Percentiles rank a stretch among this genome's conserved stretches.
Conservation (phyloP, 2,797 vertebrate species). For the Poeciliopsis infans region DNA sequence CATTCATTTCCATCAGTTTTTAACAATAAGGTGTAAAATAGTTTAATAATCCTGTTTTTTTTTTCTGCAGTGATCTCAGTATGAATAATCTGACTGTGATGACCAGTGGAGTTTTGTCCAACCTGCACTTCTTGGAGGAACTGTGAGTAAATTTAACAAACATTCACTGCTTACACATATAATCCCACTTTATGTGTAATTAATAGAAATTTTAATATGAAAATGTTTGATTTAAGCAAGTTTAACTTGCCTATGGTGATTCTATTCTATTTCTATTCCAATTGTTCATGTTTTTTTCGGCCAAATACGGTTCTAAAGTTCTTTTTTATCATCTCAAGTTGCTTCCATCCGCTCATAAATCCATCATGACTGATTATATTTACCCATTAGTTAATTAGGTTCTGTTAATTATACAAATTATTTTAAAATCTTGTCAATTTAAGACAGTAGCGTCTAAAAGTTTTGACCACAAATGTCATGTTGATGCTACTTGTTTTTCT, state of each 20-base stretch:
- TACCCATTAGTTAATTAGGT: background rate
- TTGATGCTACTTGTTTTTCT: too few relatives aligned
- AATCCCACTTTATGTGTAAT: background rate
- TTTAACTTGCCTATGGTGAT: background rate
- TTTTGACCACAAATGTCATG: too few relatives aligned
- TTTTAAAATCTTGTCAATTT: background rate
- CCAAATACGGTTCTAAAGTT: background rate
- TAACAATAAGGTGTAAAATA: background rate
- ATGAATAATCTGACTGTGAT: slow-evolving; percentile 94
- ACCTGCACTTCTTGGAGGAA: slow-evolving; percentile 92
- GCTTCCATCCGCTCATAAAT: background rate
- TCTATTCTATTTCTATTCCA: background rate
- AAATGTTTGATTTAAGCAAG: background rate
- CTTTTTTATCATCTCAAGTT: background rate
- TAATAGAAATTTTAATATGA: background rate
- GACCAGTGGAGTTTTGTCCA: slow-evolving; percentile 80
- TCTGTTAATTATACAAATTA: background rate
- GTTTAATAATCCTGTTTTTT: slow-evolving; percentile 36
- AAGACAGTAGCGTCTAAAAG: too few relatives aligned
- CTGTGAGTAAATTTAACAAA: slow-evolving; percentile 83
- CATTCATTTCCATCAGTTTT: background rate
- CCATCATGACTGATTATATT: background rate
- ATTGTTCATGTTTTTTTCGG: background rate
- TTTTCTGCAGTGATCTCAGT: slow-evolving; percentile 88
- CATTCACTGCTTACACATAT: background rate